Conservation (phyloP, 2,797 vertebrate genomes). For the Hapalemur alaotrensis region DNA sequence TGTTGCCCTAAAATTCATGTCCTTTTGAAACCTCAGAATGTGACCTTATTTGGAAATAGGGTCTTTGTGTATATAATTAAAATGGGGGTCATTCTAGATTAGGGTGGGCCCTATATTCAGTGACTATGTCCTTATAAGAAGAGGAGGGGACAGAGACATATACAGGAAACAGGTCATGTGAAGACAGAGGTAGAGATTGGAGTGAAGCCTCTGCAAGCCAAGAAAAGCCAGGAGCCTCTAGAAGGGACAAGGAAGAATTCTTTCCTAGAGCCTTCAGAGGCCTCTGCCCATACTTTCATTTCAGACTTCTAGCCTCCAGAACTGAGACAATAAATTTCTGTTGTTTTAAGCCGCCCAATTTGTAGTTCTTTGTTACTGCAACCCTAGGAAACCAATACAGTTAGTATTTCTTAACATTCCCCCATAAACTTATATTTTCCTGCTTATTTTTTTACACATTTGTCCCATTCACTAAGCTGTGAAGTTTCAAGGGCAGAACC, state of each 20-base stretch:
- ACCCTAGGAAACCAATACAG: background rate
- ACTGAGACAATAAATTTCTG: background rate
- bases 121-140: background rate
- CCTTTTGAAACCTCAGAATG: background rate
- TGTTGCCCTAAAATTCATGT: background rate
- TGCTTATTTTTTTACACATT: slow-evolving; percentile 28
- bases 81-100: background rate
- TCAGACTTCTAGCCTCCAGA: background rate
- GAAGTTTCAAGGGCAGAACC: background rate
- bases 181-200: background rate
- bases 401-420: background rate
- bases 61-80: background rate
- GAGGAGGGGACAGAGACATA: background rate
- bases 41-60: background rate
- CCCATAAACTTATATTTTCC: background rate
- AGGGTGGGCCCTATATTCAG: background rate
- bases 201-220: background rate
- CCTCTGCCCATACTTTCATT: background rate
- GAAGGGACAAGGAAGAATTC: background rate
- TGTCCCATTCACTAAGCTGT: background rate
- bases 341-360: background rate
- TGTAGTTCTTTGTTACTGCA: background rate
- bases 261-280: background rate
- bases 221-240: background rate
- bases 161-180: background rate